Percentiles rank a stretch among this genome's conserved stretches.
Conservation (phyloP, 2,888 invertebrate genomes). For the Caenorhabditis sp. region DNA sequence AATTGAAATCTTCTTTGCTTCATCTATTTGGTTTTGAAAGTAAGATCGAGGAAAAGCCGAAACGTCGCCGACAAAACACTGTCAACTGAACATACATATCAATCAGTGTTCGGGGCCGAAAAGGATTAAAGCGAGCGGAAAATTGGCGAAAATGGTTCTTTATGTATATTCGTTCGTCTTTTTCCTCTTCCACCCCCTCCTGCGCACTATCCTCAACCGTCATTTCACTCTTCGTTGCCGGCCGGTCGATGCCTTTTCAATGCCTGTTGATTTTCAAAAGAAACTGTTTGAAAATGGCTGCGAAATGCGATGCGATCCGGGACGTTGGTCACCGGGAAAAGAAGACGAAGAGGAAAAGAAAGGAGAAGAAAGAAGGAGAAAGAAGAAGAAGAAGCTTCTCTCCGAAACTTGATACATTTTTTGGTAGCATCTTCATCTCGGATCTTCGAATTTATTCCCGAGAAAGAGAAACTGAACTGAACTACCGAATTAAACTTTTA, state of each 20-base stretch:
- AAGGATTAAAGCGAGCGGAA: slow-evolving; percentile 60
- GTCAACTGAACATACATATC: slow-evolving; percentile 51
- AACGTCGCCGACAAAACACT: slow-evolving; percentile 43
- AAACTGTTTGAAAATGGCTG: slow-evolving; percentile 54
- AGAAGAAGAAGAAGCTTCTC: slow-evolving; percentile 12
- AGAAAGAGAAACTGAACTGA: slow-evolving; percentile 24
- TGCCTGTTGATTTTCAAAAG: slow-evolving; percentile 62
- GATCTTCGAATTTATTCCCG: slow-evolving; percentile 3
- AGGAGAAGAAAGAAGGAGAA: slow-evolving; percentile 1
- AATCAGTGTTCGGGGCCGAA: slow-evolving; percentile 57
- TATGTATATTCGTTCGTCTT: slow-evolving; percentile 48
- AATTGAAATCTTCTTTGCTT: slow-evolving; percentile 21
- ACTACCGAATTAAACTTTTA: slow-evolving; percentile 43
- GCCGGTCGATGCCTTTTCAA: slow-evolving; percentile 48
- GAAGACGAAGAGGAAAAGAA: not conserved
- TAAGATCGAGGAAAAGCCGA: slow-evolving; percentile 31
- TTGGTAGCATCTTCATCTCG: slow-evolving; percentile 5
- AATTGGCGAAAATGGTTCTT: slow-evolving; percentile 62
- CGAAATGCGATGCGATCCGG: slow-evolving; percentile 46
- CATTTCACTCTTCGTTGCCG: slow-evolving; percentile 62
- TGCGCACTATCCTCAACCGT: slow-evolving; percentile 59
- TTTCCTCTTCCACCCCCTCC: slow-evolving; percentile 18
- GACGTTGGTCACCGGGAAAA: slow-evolving; percentile 42
- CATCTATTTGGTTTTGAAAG: slow-evolving; percentile 44
- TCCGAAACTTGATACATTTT: slow-evolving; percentile 38